Conservation (phyloP, 2,888 invertebrate genomes). For the Metalampra italica region DNA sequence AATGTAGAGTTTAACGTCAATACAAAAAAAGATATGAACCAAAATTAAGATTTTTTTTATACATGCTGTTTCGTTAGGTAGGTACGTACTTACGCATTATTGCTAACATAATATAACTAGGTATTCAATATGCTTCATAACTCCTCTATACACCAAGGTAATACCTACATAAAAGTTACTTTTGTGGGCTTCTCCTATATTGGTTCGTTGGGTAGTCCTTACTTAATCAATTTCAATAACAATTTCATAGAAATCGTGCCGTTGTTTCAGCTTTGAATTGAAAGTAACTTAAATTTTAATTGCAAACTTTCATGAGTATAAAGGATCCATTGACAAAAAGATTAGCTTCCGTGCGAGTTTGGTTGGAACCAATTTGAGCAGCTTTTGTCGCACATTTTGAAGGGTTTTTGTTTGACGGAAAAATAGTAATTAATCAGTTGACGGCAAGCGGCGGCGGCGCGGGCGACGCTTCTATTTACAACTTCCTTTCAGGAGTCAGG, state of each 20-base stretch:
- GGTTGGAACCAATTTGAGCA: slow-evolving; percentile 32
- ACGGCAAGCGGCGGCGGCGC: slow-evolving; percentile 27
- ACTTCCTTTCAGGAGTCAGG: slow-evolving; percentile 43
- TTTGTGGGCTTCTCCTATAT: too few relatives aligned
- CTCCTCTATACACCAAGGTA: too few relatives aligned
- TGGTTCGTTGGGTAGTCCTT: background rate
- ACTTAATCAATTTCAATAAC: slow-evolving; percentile 2
- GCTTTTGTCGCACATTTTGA: slow-evolving; percentile 45
- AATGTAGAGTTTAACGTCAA: too few relatives aligned
- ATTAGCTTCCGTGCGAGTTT: slow-evolving; percentile 4
- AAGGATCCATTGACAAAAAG: slow-evolving; percentile 2
- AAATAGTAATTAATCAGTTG: slow-evolving; percentile 58
- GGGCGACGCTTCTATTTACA: slow-evolving; percentile 42
- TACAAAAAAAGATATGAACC: too few relatives aligned
- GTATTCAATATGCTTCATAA: too few relatives aligned
- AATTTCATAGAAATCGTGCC: slow-evolving; percentile 7
- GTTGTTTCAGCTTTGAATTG: background rate
- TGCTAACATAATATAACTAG: too few relatives aligned
- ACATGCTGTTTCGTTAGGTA: background rate
- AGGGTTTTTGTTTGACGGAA: slow-evolving; percentile 48
- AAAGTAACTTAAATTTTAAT: background rate
- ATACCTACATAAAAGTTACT: background rate
- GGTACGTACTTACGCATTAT: too few relatives aligned
- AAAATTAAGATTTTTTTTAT: too few relatives aligned
- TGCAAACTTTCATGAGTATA: slow-evolving; percentile 3